phyloP scores from a whole-genome alignment of 2,888 invertebrate species.

The Neria commutata region DNA sequence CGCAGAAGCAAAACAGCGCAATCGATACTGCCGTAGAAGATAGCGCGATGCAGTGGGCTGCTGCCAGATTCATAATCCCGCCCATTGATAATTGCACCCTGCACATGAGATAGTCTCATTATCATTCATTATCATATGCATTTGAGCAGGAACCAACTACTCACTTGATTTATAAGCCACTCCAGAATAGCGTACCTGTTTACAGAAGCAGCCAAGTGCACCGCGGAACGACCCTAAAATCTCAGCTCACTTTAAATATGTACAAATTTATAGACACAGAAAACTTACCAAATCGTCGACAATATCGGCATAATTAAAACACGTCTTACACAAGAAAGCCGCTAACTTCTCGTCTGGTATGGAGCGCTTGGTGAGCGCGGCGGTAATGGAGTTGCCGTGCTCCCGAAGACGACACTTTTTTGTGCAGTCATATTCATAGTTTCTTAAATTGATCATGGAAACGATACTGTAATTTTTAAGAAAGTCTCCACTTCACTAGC shows the following conservation, averaged over 20 bases:
- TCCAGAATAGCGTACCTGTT: constrained; percentile 72
- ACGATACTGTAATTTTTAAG: too few species aligned
- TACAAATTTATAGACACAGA: constrained; percentile 1
- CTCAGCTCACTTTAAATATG: background rate
- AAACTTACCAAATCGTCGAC: constrained; percentile 66
- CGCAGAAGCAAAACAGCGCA: constrained; percentile 74
- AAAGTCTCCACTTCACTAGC: too few species aligned
- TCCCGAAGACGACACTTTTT: constrained; percentile 65
- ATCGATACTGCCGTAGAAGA: constrained; percentile 83
- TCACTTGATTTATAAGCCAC: constrained; percentile 72
- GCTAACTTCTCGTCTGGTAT: constrained; percentile 67
- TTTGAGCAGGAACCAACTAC: background rate
- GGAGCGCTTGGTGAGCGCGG: constrained; percentile 70
- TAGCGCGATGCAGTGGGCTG: constrained; percentile 79
- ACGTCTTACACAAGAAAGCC: constrained; percentile 67
- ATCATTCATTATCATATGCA: background rate
- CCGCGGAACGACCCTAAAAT: constrained; percentile 72
- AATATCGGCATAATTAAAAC: constrained; percentile 68
- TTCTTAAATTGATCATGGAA: constrained; percentile 43
- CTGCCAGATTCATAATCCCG: constrained; percentile 66
- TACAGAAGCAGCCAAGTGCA: constrained; percentile 80
- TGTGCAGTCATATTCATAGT: constrained; percentile 65
- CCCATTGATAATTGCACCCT: constrained; percentile 55
- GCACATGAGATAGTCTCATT: too few species aligned
- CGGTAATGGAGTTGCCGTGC: constrained; percentile 64